Conservation (phyloP, 2,113 vertebrate genomes). For the Salvelinus fontinalis region DNA sequence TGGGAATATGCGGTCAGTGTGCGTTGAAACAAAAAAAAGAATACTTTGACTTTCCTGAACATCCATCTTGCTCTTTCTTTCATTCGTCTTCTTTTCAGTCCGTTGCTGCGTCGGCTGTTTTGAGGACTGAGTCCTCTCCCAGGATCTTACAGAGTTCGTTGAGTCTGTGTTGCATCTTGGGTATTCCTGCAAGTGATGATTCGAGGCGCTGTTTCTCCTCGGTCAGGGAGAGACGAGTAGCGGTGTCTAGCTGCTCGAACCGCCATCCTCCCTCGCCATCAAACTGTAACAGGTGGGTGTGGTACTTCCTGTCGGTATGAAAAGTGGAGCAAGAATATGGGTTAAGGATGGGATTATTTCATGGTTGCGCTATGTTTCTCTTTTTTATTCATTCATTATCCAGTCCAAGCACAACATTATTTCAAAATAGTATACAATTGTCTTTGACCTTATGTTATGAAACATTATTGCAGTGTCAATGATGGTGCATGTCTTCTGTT, state of each 20-base stretch:
- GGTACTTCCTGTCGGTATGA: constrained; percentile 88
- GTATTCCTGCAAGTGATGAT: constrained; percentile 92
- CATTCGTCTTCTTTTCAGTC: not conserved
- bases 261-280: constrained; percentile 97
- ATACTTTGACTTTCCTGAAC: not conserved
- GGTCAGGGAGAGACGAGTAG: constrained; percentile 89
- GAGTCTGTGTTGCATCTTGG: constrained; percentile 95
- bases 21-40: not conserved
- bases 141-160: constrained; percentile 96
- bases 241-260: constrained; percentile 94
- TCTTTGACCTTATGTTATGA: too few species aligned
- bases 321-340: too few species aligned
- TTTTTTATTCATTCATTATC: too few species aligned
- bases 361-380: not conserved
- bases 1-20: constrained; percentile 9
- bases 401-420: too few species aligned
- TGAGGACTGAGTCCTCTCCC: constrained; percentile 96
- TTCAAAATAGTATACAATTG: too few species aligned
- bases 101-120: constrained; percentile 75
- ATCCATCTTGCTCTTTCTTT: not conserved
- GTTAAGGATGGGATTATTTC: not conserved
- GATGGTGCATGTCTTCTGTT: too few species aligned
- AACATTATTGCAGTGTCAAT: too few species aligned
- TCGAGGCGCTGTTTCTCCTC: constrained; percentile 98
- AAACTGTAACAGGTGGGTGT: constrained; percentile 97